Evolutionary conservation across 2,888 invertebrate species (phyloP).

Genomic region (Acanthosepion esculentum): DNA sequence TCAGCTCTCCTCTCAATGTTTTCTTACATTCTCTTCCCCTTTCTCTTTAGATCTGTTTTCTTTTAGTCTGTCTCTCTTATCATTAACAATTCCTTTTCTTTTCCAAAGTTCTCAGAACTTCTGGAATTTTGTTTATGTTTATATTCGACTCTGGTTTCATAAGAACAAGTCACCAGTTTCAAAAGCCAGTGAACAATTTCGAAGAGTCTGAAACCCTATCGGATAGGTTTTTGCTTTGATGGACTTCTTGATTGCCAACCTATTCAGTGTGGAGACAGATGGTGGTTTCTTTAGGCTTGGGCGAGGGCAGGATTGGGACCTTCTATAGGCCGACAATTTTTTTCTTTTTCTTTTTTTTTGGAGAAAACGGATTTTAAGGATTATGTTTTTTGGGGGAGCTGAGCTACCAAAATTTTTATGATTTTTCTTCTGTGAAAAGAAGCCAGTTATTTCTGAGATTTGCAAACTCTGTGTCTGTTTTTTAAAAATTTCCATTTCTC

Average conservation of each 20-base stretch:
- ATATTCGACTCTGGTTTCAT: background rate
- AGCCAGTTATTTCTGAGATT: background rate
- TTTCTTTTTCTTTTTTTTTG: background rate
- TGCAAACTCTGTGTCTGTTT: background rate
- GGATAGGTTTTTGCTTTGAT: background rate
- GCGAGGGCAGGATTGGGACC: background rate
- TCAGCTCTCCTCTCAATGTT: background rate
- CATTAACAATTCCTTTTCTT: background rate
- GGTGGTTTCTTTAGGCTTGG: background rate
- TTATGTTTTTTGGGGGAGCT: background rate
- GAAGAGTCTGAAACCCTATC: slow-evolving; percentile 3
- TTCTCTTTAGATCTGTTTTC: background rate
- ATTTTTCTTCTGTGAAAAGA: background rate
- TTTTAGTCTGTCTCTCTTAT: background rate
- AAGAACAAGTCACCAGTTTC: background rate
- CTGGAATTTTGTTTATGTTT: slow-evolving; percentile 33
- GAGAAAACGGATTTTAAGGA: slow-evolving; percentile 18
- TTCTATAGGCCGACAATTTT: background rate
- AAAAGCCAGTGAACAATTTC: background rate
- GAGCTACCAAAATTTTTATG: background rate
- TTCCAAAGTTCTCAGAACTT: background rate
- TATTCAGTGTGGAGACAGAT: slow-evolving; percentile 8
- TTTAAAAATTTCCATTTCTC: background rate
- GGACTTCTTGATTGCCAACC: background rate
- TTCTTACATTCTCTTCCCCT: background rate